Evolutionary conservation across 2,888 invertebrate species (phyloP).

Genomic region (Lysandra coridon): DNA sequence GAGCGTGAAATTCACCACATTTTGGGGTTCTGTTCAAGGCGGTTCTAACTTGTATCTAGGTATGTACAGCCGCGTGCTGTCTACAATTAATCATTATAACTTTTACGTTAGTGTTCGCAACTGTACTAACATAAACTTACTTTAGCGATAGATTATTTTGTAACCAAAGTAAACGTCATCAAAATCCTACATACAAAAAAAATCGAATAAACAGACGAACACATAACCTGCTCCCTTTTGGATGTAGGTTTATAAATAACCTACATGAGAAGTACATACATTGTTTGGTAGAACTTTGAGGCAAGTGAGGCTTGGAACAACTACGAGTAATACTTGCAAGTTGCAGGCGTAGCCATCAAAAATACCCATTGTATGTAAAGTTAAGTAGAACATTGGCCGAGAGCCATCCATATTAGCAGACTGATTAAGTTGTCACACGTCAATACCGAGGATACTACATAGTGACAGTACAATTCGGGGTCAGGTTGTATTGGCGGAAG

Average conservation of each 20-base stretch:
- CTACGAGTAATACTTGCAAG: not conserved
- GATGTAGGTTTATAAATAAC: too few relatives aligned
- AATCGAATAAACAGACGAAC: too few relatives aligned
- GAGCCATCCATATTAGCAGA: slow-evolving; percentile 1
- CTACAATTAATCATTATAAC: too few relatives aligned
- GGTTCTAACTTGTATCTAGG: not conserved
- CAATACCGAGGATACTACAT: slow-evolving; percentile 43
- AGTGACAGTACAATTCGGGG: slow-evolving; percentile 59
- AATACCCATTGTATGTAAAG: not conserved
- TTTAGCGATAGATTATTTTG: too few relatives aligned
- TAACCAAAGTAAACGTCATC: too few relatives aligned
- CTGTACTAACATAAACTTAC: not conserved
- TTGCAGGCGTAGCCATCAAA: not conserved
- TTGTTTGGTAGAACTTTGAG: too few relatives aligned
- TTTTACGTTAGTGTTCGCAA: not conserved
- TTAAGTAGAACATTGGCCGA: not conserved
- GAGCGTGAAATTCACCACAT: not conserved
- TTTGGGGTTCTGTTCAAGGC: not conserved
- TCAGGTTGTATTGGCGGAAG: slow-evolving; percentile 76
- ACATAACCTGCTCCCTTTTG: too few relatives aligned
- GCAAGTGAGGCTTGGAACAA: too few relatives aligned
- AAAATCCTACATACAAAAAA: too few relatives aligned
- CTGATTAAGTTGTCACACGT: slow-evolving; percentile 31
- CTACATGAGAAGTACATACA: too few relatives aligned
- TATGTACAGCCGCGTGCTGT: not conserved